Evolutionary conservation across 2,888 invertebrate genomes (phyloP).

Genomic region (Bellardia pandia): DNA sequence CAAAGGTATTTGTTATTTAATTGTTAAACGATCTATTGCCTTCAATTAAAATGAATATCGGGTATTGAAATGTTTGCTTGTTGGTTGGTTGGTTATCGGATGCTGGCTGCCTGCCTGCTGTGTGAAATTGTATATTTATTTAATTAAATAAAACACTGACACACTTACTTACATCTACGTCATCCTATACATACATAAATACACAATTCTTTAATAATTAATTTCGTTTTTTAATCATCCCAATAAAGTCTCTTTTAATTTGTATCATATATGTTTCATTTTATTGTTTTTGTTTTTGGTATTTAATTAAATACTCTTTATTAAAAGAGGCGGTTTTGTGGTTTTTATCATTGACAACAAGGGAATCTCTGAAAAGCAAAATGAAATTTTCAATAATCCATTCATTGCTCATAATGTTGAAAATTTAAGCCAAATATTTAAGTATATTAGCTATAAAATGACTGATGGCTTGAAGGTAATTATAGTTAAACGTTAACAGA

Average conservation of each 20-base stretch:
- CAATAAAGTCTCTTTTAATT: not conserved
- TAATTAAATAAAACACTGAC: slow-evolving; percentile 30
- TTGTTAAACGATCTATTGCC: slow-evolving; percentile 59
- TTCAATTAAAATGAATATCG: slow-evolving; percentile 29
- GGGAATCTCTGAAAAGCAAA: not conserved
- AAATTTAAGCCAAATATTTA: no score
- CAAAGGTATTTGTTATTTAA: slow-evolving; percentile 43
- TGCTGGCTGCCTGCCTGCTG: not conserved
- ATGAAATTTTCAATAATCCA: slow-evolving; percentile 6
- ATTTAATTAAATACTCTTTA: slow-evolving; percentile 45
- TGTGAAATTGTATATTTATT: slow-evolving; percentile 42
- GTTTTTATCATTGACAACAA: slow-evolving; percentile 1
- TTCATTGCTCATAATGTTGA: no score
- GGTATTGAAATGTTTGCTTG: slow-evolving; percentile 13
- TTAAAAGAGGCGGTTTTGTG: slow-evolving; percentile 35
- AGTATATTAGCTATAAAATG: no score
- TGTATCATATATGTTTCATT: not conserved
- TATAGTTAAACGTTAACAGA: no score
- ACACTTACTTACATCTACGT: not conserved
- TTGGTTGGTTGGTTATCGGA: not conserved
- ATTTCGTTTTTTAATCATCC: slow-evolving; percentile 18
- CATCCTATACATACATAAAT: not conserved
- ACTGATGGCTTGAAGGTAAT: no score
- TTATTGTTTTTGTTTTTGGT: not conserved
- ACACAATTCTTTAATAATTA: slow-evolving; percentile 29